Base-by-base conservation (phyloP, 2,797 vertebrate species). In the Melanotaenia boesemani region DNA sequence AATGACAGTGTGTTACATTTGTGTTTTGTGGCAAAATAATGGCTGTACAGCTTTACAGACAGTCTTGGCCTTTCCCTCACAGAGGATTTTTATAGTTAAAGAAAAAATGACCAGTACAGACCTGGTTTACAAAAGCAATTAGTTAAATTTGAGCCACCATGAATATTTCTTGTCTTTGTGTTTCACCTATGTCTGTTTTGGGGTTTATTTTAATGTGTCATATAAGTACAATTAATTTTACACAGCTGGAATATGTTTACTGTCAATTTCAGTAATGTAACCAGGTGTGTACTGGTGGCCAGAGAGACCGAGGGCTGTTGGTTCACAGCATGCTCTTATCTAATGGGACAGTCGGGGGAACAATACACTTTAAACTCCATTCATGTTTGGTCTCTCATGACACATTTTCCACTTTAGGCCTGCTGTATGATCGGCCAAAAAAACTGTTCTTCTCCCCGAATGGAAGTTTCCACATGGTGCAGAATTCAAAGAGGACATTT, bases 1-100 rank as follows among this genome's bases (percentile, higher is more conserved):
- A 93, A 95, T 96, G 96, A 98, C 96, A 95, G 93, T 92, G 96
- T 97, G 95, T 96, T 96, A 91, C 89, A 95, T 96, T 97, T 95
- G 94, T 96, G 95, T 95, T 96, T 94, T 92, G 96, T 97, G 95
- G 95, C 96, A 96, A 95, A 92, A 95, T 95, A 91, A 92, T 86
- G 95, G 94, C 95, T 96, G 95, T 96, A 95, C 95, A 94, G 94
- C 93, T 96, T 91, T 92, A 93, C 93, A 90, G 86, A 90, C 85
- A 86, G 87, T 77, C 67, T 89, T 82, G 79, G 89, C 91, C 80
- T 84, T 90, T 88, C 86, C 79, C 80, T 83, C 63, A 32, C 67
- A 55, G 75, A 85, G 63, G 79, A 80, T 78, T 87, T 87, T 89
- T 80, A 79, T 74, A 79, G 72, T 81, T 60, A 48, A 77, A 81